Evolutionary conservation across 2,113 vertebrate genomes (phyloP).

Genomic region (Serilophus lunatus): DNA sequence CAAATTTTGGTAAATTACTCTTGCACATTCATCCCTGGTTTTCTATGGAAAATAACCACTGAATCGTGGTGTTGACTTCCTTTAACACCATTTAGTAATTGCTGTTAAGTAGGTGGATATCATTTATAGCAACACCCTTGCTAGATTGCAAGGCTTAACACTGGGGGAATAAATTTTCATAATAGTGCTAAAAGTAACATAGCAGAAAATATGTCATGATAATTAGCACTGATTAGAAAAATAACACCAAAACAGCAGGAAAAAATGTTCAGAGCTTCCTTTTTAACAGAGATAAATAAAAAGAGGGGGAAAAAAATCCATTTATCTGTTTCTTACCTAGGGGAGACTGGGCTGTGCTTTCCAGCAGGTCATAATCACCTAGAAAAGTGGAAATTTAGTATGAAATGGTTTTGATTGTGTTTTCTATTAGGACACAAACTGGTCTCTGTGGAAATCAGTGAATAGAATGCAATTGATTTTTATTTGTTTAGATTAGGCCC

Average conservation of each 20-base stretch:
- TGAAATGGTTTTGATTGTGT: not conserved
- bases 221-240: conserved; percentile 22
- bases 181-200: not conserved
- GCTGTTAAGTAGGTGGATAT: not conserved
- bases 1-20: not conserved
- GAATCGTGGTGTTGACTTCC: not conserved
- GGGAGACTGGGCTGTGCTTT: conserved; percentile 60
- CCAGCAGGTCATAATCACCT: conserved; percentile 68
- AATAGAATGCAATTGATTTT: not conserved
- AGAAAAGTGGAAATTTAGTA: conserved; percentile 36
- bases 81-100: conserved; percentile 1
- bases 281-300: not conserved
- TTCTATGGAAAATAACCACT: not conserved
- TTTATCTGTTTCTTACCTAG: conserved; percentile 59
- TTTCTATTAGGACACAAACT: not conserved
- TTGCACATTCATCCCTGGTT: not conserved
- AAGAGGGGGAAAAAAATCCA: not conserved
- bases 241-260: not conserved
- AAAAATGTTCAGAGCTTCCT: not conserved
- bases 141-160: not conserved
- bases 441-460: not conserved
- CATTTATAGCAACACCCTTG: not conserved
- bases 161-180: conserved; percentile 29
- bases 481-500: not conserved
- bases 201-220: not conserved